These are phyloP conservation scores for Halocynthia roretzi DNA, from an alignment of 23 tunicate genomes.

Conservation along the genomic window DNA sequence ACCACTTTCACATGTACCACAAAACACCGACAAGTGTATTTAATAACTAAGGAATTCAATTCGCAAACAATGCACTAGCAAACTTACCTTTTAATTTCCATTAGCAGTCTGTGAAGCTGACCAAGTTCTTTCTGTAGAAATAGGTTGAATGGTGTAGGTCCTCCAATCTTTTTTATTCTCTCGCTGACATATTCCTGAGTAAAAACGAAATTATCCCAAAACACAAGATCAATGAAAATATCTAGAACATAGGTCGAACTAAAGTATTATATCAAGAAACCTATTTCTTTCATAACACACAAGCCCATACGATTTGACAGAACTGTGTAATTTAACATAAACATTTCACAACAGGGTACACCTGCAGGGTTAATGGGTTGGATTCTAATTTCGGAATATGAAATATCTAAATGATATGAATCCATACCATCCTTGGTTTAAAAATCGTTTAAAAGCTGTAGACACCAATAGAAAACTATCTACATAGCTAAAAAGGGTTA, in stretches of 20 bases:
- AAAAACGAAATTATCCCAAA: neutral
- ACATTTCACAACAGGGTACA: no score
- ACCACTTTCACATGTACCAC: no score
- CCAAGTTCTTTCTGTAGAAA: constrained; percentile 72
- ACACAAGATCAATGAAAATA: neutral
- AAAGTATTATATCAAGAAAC: neutral
- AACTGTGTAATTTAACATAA: no score
- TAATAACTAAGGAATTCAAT: neutral
- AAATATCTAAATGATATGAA: no score
- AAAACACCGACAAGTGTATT: neutral
- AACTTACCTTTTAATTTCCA: constrained; percentile 63
- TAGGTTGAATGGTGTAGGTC: constrained; percentile 71
- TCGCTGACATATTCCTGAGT: constrained; percentile 72
- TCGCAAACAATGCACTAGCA: neutral
- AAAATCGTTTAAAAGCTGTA: no score
- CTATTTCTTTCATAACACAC: neutral
- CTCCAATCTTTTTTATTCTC: constrained; percentile 68
- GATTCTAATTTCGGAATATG: no score
- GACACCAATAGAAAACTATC: no score
- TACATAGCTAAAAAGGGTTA: no score
- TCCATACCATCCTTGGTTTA: no score
- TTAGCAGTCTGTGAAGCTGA: constrained; percentile 36
- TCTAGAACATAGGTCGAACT: no score
- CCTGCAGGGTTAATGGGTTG: no score
- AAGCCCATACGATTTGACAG: neutral